phyloP scores from a whole-genome alignment of 2,113 vertebrate species.

The Microcebus tavaratra region DNA sequence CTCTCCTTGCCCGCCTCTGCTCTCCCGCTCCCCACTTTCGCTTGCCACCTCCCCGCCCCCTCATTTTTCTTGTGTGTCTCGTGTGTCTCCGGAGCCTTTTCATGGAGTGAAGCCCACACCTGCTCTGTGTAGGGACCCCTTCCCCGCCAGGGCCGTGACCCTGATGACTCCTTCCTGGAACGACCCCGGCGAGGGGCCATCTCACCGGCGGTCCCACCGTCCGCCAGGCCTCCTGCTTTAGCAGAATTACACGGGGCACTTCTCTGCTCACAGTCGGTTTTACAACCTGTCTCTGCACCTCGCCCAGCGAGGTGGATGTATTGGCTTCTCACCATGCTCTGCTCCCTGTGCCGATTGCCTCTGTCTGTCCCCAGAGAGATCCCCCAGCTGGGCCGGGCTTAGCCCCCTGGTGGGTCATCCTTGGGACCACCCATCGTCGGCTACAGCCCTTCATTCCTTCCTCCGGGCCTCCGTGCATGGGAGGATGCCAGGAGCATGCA shows the following conservation, averaged over 20 bases:
- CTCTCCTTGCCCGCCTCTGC: neutral
- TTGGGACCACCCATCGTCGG: neutral
- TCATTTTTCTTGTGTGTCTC: neutral
- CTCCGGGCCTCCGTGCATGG: neutral
- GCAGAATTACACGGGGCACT: neutral
- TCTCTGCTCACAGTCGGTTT: neutral
- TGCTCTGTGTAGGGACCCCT: neutral
- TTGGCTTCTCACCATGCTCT: neutral
- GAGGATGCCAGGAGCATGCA: neutral
- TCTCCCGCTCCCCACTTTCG: neutral
- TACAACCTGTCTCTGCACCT: fast-evolving
- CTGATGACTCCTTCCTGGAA: neutral
- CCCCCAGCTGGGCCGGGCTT: neutral
- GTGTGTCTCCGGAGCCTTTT: neutral
- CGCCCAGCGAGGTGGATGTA: fast-evolving
- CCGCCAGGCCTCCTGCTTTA: neutral
- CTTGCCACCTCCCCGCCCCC: neutral
- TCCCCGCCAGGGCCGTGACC: neutral
- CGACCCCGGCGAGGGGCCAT: neutral
- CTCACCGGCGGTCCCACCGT: neutral
- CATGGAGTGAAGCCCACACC: neutral
- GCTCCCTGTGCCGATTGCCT: neutral
- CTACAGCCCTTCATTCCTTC: neutral
- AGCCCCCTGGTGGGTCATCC: neutral
- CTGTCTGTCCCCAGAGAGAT: neutral